Evolutionary conservation across 1,140 invertebrate species (phyloP), one percentile per base, ranked within the genome.

Genomic region (Bathynomus jamesi): DNA sequence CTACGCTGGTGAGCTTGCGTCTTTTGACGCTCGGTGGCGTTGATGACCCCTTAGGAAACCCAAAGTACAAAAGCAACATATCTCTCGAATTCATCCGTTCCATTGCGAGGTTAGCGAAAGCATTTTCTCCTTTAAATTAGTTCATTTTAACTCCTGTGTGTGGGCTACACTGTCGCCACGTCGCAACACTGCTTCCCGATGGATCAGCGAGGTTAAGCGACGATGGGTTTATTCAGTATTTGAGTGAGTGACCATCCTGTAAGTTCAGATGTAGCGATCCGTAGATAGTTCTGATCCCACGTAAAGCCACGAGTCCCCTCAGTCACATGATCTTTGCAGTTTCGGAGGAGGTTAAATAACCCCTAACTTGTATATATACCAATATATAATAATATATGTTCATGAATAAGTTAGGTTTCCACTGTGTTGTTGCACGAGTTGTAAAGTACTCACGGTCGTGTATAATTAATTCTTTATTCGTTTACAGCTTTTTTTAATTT

Each of bases 11-110:
- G 13, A 81, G 80, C 67, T 76, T 85, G 24, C 82, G 81, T 40
- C 72, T 84, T 25, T 68, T 85, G 70, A 78, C 80, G 21, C 81
- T 81, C 67, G 76, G 81, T 32, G 79, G 80, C 4, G 78, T 78
- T 11, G 79, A 81, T 68, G 83, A 83, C 66, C 79, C 80, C 67
- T 79, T 85, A 65, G 81, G 83, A 53, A 72, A 76, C n/a, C 83
- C 83, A 3, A 83, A 83, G 72, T 84, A 83, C 76, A 84, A 83
- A 73, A 84, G 84, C 79, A 77, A 82, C 11, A 81, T 83, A 25
- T 79, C 80, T 4, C 76, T 84, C 13, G 83, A 84, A 13, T 81
- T 83, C 67, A 82, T 84, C 28, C 79, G 80, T 40, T 75, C 78
- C 68, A 77, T 84, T 8, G 74, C 83, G 10, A 83, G 81, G 83